Conservation (phyloP, 2,888 invertebrate species). For the Lasioglossum figueresi region DNA sequence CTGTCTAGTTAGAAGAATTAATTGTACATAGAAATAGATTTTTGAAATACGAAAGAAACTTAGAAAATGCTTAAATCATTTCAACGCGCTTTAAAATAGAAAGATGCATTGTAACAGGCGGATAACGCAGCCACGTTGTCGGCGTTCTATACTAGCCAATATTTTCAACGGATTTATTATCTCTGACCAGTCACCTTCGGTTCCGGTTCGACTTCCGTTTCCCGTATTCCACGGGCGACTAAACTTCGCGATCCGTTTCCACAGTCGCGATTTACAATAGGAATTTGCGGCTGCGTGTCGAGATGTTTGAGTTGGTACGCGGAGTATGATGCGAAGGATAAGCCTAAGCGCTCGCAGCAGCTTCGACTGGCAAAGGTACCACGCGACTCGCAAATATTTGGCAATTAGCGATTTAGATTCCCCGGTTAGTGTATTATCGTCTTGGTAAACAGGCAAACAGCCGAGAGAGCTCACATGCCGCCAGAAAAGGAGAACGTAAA, state of each 20-base stretch:
- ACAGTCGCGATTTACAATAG: conserved; percentile 3
- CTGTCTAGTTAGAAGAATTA: not conserved
- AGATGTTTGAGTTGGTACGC: conserved; percentile 11
- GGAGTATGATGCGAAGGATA: not conserved
- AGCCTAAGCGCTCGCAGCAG: conserved; percentile 6
- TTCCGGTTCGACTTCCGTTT: not conserved
- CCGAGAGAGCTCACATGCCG: not conserved
- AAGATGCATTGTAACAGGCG: not conserved
- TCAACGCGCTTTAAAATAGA: not conserved
- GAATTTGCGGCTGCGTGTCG: not conserved
- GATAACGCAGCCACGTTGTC: not conserved
- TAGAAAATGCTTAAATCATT: not conserved
- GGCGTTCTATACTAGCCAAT: not conserved
- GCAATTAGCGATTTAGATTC: conserved; percentile 44
- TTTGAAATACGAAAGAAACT: not conserved
- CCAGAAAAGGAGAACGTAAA: not conserved
- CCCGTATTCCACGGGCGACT: not conserved
- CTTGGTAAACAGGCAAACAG: conserved; percentile 26
- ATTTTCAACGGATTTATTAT: not conserved
- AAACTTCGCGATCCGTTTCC: not conserved
- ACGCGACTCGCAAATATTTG: conserved; percentile 44
- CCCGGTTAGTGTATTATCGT: conserved; percentile 27
- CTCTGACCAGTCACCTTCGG: not conserved
- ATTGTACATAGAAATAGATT: not conserved
- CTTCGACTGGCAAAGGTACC: conserved; percentile 6